Base-by-base conservation (phyloP, 2,113 vertebrate species). In the Xenopus borealis region DNA sequence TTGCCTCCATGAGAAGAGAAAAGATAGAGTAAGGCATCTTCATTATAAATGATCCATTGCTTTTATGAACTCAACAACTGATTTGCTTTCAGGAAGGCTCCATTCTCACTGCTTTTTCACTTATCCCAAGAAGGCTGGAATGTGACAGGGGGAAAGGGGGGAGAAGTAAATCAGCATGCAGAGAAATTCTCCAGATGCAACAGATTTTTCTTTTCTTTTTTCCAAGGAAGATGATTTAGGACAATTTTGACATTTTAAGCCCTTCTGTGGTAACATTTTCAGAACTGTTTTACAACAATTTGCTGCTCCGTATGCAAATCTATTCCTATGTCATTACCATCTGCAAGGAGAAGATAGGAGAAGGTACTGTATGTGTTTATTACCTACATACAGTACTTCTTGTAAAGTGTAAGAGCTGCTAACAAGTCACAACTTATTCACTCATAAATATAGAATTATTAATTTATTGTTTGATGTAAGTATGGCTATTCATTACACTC, bases 121-220 rank as follows among this genome's bases (percentile, higher is more conserved):
- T 92, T 88, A 91, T 92, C 89, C 86, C 83, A 88, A 87, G 85
- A 84, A 88, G 82, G 82, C 73, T 90, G 91, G 91, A 92, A 93
- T 93, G 91, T 91, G 91, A 90, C 91, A 91, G 87, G 86, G 87
- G 83, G 89, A 90, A 91, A 87, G 89, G 89, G 91, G 92, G 90
- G 89, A 89, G 89, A 89, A 89, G 87, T 91, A 92, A 93, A 92
- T 92, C 91, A 92, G 92, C 87, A 84, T 81, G 81, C 82, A 88
- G 86, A 92, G 87, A 87, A 87, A 82, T 92, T 91, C 88, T 88
- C 91, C 91, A 93, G 91, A 93, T 91, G 90, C 89, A 92, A 88
- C 85, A 84, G 86, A 91, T 91, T 92, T 91, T 90, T 90, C 87
- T 89, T 90, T 81, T 86, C 23, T 27, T 84, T 86, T 84, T 87